Percentiles rank a stretch among this genome's conserved stretches.
Evolutionary conservation across 2,888 invertebrate species (phyloP).

Genomic region (Bellardia bayeri): DNA sequence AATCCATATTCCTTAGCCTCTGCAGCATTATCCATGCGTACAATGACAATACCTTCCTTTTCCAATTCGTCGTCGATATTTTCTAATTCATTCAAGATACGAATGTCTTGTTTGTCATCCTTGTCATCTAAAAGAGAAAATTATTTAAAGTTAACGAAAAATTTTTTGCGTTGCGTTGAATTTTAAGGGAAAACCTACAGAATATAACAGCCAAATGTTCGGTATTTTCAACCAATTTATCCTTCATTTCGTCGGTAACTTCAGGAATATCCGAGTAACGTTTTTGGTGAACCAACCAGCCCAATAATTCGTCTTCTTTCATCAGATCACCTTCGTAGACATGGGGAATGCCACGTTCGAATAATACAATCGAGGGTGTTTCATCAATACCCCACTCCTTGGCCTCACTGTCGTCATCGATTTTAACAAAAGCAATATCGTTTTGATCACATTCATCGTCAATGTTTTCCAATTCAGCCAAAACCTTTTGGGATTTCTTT

Average conservation of each 20-base stretch:
- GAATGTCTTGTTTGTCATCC: slow-evolving; percentile 94
- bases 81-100: slow-evolving; percentile 94
- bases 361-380: slow-evolving; percentile 92
- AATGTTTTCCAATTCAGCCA: slow-evolving; percentile 94
- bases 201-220: slow-evolving; percentile 95
- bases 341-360: slow-evolving; percentile 90
- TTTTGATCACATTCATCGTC: slow-evolving; percentile 97
- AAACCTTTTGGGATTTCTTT: slow-evolving; percentile 94
- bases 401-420: slow-evolving; percentile 94
- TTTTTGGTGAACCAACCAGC: slow-evolving; percentile 96
- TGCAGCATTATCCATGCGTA: slow-evolving; percentile 94
- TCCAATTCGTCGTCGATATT: slow-evolving; percentile 96
- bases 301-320: slow-evolving; percentile 95
- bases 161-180: neutral
- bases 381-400: slow-evolving; percentile 94
- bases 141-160: neutral
- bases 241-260: slow-evolving; percentile 97
- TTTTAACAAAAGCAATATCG: slow-evolving; percentile 96
- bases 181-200: slow-evolving; percentile 87
- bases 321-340: slow-evolving; percentile 93
- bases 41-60: slow-evolving; percentile 95
- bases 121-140: slow-evolving; percentile 89
- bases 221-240: slow-evolving; percentile 92
- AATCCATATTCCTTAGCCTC: slow-evolving; percentile 96
- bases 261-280: slow-evolving; percentile 96